Conservation (phyloP, 2,888 invertebrate genomes). For the Allacma fusca region DNA sequence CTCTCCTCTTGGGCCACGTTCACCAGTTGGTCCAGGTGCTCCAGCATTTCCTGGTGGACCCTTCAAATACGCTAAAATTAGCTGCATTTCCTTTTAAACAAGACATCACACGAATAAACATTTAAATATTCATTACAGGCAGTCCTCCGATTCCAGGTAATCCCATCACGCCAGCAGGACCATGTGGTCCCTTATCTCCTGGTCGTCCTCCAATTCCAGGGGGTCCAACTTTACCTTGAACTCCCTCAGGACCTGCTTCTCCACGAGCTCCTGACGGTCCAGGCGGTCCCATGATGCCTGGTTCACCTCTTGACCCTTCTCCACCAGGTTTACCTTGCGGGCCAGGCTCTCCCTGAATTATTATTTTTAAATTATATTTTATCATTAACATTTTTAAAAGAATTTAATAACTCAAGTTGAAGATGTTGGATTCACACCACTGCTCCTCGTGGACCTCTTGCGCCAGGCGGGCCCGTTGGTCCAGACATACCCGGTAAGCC, state of each 20-base stretch:
- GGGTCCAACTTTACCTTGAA: slow-evolving; percentile 62
- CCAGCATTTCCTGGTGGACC: slow-evolving; percentile 75
- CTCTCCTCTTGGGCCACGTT: slow-evolving; percentile 77
- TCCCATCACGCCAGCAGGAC: slow-evolving; percentile 73
- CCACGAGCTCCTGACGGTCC: slow-evolving; percentile 74
- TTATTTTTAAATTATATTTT: background rate
- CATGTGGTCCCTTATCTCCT: slow-evolving; percentile 79
- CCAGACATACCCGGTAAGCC: slow-evolving; percentile 73
- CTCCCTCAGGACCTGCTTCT: slow-evolving; percentile 71
- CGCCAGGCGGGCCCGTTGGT: slow-evolving; percentile 71
- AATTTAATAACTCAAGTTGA: too few relatives aligned
- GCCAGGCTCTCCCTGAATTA: slow-evolving; percentile 78
- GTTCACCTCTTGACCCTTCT: slow-evolving; percentile 76
- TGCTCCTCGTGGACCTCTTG: slow-evolving; percentile 72
- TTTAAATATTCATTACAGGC: slow-evolving; percentile 72
- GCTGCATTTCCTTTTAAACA: too few relatives aligned
- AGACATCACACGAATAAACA: too few relatives aligned
- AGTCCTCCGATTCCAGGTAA: slow-evolving; percentile 74
- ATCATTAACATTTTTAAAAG: too few relatives aligned
- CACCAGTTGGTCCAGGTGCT: slow-evolving; percentile 74
- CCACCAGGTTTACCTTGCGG: slow-evolving; percentile 75
- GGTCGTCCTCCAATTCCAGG: slow-evolving; percentile 76
- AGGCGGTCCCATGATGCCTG: slow-evolving; percentile 71
- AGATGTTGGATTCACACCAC: slow-evolving; percentile 68
- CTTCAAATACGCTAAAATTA: slow-evolving; percentile 64